These are phyloP conservation scores for Leptinotarsa undecemlineata DNA, from an alignment of 1,140 invertebrate genomes.

Conservation along the genomic window DNA sequence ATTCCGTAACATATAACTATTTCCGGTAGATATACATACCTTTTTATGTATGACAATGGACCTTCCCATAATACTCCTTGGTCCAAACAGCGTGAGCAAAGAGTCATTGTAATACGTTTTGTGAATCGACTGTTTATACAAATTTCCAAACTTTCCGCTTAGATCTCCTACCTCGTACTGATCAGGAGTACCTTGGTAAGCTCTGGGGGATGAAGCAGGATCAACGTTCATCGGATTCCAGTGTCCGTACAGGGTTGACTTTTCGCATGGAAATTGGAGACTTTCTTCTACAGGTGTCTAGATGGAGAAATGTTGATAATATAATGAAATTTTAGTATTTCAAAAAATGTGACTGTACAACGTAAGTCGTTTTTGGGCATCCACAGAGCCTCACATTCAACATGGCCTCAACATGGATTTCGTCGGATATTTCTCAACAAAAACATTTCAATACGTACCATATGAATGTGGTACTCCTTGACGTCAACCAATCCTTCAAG, in stretches of 20 bases:
- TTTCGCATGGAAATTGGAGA: slow-evolving; percentile 87
- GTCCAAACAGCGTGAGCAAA: slow-evolving; percentile 82
- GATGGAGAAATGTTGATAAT: not conserved
- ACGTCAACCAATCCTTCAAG: slow-evolving; percentile 73
- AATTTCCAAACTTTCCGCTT: slow-evolving; percentile 84
- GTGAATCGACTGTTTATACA: slow-evolving; percentile 65
- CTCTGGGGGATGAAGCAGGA: slow-evolving; percentile 60
- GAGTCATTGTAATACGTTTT: slow-evolving; percentile 76
- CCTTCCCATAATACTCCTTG: slow-evolving; percentile 79
- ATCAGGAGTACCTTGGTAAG: slow-evolving; percentile 69
- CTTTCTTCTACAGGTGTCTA: slow-evolving; percentile 78
- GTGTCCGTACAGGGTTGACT: slow-evolving; percentile 75
- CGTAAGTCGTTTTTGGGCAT: too few relatives aligned
- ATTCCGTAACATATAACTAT: too few relatives aligned
- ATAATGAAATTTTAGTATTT: too few relatives aligned
- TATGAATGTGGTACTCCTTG: slow-evolving; percentile 81
- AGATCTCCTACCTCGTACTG: slow-evolving; percentile 89
- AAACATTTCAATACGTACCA: slow-evolving; percentile 59
- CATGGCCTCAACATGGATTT: too few relatives aligned
- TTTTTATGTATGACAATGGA: slow-evolving; percentile 86
- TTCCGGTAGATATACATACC: slow-evolving; percentile 39
- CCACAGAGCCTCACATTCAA: too few relatives aligned
- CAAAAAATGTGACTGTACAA: too few relatives aligned
- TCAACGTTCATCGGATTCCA: slow-evolving; percentile 82
- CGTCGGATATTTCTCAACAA: too few relatives aligned